phyloP scores from a whole-genome alignment of 2,797 vertebrate genomes.

The Chlorospingus flavigularis region DNA sequence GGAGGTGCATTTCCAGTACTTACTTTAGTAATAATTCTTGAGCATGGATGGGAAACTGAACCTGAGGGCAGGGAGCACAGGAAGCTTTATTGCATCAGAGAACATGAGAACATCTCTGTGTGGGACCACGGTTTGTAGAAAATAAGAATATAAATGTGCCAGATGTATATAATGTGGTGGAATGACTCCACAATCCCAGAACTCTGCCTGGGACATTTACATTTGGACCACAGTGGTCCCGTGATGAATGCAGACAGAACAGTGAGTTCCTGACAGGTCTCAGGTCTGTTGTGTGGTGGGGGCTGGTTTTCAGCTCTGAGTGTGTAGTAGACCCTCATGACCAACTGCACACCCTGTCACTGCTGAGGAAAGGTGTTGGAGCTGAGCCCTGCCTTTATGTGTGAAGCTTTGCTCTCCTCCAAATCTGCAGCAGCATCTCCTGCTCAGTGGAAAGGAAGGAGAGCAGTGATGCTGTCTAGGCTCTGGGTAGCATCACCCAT shows the following conservation, averaged over 20 bases:
- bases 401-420: background rate
- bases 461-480: rapidly evolving
- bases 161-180: rapidly evolving
- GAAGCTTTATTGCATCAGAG: background rate
- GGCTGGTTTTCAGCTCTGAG: background rate
- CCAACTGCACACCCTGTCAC: background rate
- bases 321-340: background rate
- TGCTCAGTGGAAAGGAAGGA: background rate
- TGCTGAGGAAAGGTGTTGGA: background rate
- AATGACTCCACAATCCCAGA: background rate
- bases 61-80: background rate
- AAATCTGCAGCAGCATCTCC: background rate
- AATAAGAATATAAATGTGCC: background rate
- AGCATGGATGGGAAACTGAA: background rate
- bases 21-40: background rate
- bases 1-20: background rate
- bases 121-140: background rate
- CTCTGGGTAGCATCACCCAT: background rate
- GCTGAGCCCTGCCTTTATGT: background rate
- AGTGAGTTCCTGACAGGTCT: background rate
- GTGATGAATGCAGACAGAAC: background rate
- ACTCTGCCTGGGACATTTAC: background rate
- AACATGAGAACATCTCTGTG: background rate
- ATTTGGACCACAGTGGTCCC: background rate
- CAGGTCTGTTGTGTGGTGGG: background rate